Evolutionary conservation across 2,113 vertebrate genomes (phyloP).

Genomic region (Condylura cristata): DNA sequence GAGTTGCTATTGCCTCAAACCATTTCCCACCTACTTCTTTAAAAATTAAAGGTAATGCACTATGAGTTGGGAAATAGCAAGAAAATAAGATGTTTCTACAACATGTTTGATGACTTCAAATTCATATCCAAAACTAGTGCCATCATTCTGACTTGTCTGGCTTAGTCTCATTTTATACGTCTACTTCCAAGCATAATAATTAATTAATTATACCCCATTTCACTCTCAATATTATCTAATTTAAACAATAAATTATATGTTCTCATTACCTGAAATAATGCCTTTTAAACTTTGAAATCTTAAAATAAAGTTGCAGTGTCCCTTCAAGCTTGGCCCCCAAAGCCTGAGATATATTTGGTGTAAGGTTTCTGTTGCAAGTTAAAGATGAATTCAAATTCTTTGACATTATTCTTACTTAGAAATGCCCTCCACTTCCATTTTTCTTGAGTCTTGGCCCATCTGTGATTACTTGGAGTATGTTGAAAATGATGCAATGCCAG

Average conservation of each 20-base stretch:
- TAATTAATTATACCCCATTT: not conserved
- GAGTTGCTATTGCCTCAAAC: not conserved
- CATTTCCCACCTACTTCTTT: not conserved
- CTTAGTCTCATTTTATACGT: not conserved
- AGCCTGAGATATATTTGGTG: not conserved
- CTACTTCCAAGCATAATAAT: not conserved
- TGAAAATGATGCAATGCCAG: not conserved
- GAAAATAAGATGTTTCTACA: not conserved
- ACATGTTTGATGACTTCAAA: not conserved
- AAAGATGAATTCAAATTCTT: not conserved
- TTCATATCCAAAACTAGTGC: not conserved
- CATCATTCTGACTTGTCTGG: not conserved
- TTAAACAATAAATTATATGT: not conserved
- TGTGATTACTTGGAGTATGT: not conserved
- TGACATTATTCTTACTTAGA: not conserved
- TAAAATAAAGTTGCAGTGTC: not conserved
- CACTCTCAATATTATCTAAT: not conserved
- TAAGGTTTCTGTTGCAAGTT: not conserved
- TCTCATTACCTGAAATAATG: not conserved
- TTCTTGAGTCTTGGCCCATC: not conserved
- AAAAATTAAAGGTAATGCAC: not conserved
- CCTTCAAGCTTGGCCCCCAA: not conserved
- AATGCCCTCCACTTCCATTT: not conserved
- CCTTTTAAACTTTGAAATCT: not conserved
- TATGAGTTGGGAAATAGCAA: not conserved